Conservation (phyloP, 1,140 invertebrate species). For the honey bee (Apis mellifera) region Amel_HAv3.1 CM009933.2:3772501-3773000, state of each 20-base stretch:
- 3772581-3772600: not conserved
- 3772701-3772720: conserved; percentile 62
- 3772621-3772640: not conserved
- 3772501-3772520: conserved; percentile 21
- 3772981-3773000: conserved; percentile 98
- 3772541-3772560: conserved; percentile 28
- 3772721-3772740: conserved; percentile 21
- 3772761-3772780: conserved; percentile 46
- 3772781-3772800: conserved; percentile 50
- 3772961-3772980: conserved; percentile 99
- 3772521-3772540: conserved; percentile 28
- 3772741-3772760: conserved; percentile 28
- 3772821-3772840: conserved; percentile 21
- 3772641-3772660: not conserved
- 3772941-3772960: conserved; percentile 98
- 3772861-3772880: conserved; percentile 48
- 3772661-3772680: not conserved
- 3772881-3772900: conserved; percentile 74
- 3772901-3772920: conserved; percentile 98
- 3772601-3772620: not conserved
- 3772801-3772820: conserved; percentile 15
- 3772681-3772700: conserved; percentile 76
- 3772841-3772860: conserved; percentile 27
- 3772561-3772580: not conserved
- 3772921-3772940: conserved; percentile 99